A percentile compares a stretch with the other conserved stretches of the same genome.
These are phyloP conservation scores for Lathamus discolor DNA, from an alignment of 2,113 vertebrate genomes.

Conservation along the genomic window DNA sequence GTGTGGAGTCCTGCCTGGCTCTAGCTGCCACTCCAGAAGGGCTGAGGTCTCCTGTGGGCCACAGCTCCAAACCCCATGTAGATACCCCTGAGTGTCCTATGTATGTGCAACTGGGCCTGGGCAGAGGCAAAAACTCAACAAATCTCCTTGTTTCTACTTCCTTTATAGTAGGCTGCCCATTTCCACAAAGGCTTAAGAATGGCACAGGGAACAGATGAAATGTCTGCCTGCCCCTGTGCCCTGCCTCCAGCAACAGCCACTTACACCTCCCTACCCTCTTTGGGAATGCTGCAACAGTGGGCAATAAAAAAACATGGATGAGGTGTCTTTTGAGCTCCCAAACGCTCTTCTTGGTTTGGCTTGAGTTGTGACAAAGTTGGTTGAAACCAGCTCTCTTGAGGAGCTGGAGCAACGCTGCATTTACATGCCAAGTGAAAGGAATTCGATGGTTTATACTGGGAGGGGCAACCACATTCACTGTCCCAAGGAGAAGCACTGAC, in stretches of 20 bases:
- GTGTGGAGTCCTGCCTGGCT: neutral
- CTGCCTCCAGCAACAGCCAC: neutral
- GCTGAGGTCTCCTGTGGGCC: neutral
- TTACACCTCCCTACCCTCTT: neutral
- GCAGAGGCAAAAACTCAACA: neutral
- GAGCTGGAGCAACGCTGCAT: neutral
- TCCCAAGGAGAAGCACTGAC: neutral
- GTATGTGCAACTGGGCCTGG: neutral
- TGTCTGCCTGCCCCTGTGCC: neutral
- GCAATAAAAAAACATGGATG: neutral
- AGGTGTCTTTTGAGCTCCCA: neutral
- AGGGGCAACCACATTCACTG: neutral
- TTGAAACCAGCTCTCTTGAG: neutral
- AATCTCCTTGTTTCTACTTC: neutral
- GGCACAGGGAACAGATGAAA: neutral
- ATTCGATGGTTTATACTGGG: neutral
- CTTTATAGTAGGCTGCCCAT: neutral
- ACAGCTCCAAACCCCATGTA: neutral
- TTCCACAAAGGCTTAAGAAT: neutral
- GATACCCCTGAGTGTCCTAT: fast-evolving
- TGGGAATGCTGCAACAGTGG: neutral
- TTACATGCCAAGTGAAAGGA: neutral
- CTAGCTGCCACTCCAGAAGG: neutral
- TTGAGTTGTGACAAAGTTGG: neutral
- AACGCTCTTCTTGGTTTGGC: neutral